These are phyloP conservation scores for Oreocharis arfaki DNA, from an alignment of 2,113 vertebrate genomes.

Conservation along the genomic window DNA sequence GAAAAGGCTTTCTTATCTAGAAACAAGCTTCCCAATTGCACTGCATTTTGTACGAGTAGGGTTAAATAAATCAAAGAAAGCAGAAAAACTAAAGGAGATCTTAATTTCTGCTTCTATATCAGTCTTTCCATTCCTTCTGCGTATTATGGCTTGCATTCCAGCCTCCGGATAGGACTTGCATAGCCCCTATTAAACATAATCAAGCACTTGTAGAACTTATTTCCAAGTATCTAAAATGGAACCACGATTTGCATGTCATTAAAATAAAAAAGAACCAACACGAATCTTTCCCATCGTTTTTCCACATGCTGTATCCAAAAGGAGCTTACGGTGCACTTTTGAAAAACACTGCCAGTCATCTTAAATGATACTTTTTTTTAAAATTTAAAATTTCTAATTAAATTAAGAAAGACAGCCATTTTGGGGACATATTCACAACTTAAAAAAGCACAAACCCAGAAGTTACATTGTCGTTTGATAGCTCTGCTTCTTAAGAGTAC, in stretches of 20 bases:
- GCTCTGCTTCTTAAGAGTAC: background rate
- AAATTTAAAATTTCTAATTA: background rate
- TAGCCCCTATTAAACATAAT: constrained; percentile 21
- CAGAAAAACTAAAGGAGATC: background rate
- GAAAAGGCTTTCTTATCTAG: background rate
- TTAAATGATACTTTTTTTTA: background rate
- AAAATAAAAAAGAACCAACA: background rate
- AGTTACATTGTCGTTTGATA: background rate
- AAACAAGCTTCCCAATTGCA: background rate
- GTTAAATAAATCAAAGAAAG: constrained; percentile 6
- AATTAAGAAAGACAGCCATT: background rate
- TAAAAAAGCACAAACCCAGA: background rate
- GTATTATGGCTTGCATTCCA: background rate
- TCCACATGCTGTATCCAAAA: background rate
- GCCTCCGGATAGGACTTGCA: constrained; percentile 9
- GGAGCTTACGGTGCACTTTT: background rate
- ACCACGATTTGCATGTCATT: constrained; percentile 16
- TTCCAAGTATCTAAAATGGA: constrained; percentile 37
- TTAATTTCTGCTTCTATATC: constrained; percentile 41
- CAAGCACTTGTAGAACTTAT: constrained; percentile 26
- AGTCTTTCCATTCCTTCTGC: background rate
- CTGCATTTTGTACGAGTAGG: background rate
- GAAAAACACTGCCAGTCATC: background rate
- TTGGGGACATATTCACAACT: background rate
- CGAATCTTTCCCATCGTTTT: background rate